Percentiles rank a stretch among this genome's conserved stretches.
Evolutionary conservation across 53 echinoderm and acorn worm species (phyloP).

Genomic region (Holothuria leucospilota): DNA sequence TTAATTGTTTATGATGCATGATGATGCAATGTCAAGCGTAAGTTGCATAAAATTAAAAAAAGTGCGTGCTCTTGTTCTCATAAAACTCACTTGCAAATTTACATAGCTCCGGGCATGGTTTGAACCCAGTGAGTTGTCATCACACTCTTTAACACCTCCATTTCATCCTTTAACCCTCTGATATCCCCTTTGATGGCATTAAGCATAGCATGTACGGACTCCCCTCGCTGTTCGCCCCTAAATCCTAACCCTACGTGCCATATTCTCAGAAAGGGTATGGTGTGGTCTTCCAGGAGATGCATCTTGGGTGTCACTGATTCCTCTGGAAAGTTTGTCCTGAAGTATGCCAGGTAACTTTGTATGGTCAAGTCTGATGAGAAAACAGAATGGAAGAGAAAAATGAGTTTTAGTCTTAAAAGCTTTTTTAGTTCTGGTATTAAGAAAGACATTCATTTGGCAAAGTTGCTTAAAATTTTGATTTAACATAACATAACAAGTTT

Average conservation of each 20-base stretch:
- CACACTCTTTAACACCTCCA: constrained; percentile 30
- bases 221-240: too few relatives aligned
- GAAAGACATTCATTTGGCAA: too few relatives aligned
- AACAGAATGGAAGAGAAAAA: too few relatives aligned
- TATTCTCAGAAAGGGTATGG: constrained; percentile 33
- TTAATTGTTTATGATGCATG: too few relatives aligned
- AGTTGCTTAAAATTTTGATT: neutral
- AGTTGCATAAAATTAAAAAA: too few relatives aligned
- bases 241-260: neutral
- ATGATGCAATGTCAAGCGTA: too few relatives aligned
- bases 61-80: too few relatives aligned
- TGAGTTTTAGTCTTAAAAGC: too few relatives aligned
- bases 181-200: too few relatives aligned
- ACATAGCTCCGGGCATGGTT: constrained; percentile 13
- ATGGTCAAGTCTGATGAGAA: constrained; percentile 7
- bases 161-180: constrained; percentile 50
- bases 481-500: too few relatives aligned
- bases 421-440: too few relatives aligned
- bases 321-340: constrained; percentile 19
- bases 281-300: constrained; percentile 57
- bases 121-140: constrained; percentile 52
- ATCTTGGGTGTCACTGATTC: constrained; percentile 41
- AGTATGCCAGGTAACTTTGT: constrained; percentile 29
- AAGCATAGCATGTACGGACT: too few relatives aligned
- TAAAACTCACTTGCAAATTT: neutral